A percentile compares a stretch with the other conserved stretches of the same genome.
Evolutionary conservation across 2,888 invertebrate species (phyloP).

Genomic region (Nephrotoma appendiculata): DNA sequence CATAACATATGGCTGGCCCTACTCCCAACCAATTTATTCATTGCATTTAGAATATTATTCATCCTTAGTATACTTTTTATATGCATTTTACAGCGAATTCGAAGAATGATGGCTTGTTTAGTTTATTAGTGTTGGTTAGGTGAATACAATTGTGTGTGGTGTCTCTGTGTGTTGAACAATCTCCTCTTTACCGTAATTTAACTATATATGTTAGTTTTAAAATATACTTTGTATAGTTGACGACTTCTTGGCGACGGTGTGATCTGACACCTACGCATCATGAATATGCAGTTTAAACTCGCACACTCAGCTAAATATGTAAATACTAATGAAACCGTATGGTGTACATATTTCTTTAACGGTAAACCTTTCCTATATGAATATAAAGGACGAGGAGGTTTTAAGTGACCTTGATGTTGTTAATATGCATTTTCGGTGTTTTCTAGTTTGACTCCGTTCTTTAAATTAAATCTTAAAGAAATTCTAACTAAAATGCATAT

Average conservation of each 20-base stretch:
- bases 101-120: not conserved
- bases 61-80: not conserved
- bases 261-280: not conserved
- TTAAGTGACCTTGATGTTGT: not conserved
- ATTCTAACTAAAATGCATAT: not conserved
- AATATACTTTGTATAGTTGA: not conserved
- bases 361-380: not conserved
- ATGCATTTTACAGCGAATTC: not conserved
- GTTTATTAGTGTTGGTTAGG: too few species aligned
- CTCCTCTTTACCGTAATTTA: not conserved
- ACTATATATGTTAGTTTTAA: not conserved
- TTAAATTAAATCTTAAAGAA: not conserved
- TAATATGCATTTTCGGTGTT: not conserved
- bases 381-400: not conserved
- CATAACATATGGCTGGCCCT: not conserved
- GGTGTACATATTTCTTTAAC: not conserved
- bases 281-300: not conserved
- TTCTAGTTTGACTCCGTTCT: not conserved
- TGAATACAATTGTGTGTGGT: not conserved
- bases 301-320: not conserved
- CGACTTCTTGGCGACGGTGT: not conserved
- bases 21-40: not conserved
- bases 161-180: not conserved
- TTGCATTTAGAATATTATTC: not conserved
- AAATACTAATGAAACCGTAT: not conserved